Conservation (phyloP, 37 sponge, comb jelly and placozoan species). For the Bolinopsis microptera region DNA sequence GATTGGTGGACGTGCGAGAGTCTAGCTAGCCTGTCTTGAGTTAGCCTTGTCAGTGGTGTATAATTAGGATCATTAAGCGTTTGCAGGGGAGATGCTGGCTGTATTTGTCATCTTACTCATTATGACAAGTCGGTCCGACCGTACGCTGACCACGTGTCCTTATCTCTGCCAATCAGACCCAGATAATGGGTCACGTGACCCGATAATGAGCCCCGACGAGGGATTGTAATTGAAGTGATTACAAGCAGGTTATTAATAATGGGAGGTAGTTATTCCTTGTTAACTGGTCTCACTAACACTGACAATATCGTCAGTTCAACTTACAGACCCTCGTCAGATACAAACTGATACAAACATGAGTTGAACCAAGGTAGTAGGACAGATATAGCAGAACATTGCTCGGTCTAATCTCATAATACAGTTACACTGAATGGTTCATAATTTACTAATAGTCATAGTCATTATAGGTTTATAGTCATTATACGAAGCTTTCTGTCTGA, state of each 20-base stretch:
- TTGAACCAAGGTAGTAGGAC: too few species aligned
- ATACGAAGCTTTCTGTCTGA: too few species aligned
- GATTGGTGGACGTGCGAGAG: not conserved
- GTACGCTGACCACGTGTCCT: not conserved
- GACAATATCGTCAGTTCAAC: not conserved
- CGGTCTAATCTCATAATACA: too few species aligned
- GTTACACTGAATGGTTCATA: too few species aligned
- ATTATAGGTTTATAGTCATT: too few species aligned
- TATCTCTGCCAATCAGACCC: not conserved
- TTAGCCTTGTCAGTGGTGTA: not conserved
- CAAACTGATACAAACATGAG: not conserved
- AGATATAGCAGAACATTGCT: too few species aligned
- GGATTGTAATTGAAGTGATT: slow-evolving; percentile 43
- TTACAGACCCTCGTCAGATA: not conserved
- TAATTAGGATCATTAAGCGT: not conserved
- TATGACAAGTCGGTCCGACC: not conserved
- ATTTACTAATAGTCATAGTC: too few species aligned
- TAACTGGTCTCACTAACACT: not conserved
- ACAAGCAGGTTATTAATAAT: not conserved
- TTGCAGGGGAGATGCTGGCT: not conserved
- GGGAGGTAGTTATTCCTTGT: not conserved
- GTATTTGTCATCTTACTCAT: not conserved
- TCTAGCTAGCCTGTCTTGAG: not conserved
- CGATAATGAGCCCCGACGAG: not conserved
- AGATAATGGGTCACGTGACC: not conserved